Conservation (phyloP, 2,888 invertebrate genomes). For the Hesperia comma region DNA sequence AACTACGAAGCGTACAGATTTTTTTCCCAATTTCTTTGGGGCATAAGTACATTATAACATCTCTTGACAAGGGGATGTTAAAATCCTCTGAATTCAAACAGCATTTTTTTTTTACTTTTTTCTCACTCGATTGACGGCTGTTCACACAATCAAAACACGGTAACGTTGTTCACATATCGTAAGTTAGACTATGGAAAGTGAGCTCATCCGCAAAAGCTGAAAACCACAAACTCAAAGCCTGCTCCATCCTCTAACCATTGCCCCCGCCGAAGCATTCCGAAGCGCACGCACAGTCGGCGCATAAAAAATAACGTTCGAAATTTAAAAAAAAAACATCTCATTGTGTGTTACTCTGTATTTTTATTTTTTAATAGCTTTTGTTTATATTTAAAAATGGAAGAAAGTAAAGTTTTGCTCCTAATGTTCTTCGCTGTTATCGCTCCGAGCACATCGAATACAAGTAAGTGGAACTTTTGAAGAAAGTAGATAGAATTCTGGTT, state of each 20-base stretch:
- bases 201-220: slow-evolving; percentile 41
- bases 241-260: slow-evolving; percentile 55
- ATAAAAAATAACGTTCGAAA: slow-evolving; percentile 40
- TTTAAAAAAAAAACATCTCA: slow-evolving; percentile 36
- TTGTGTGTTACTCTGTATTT: slow-evolving; percentile 40
- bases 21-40: too few relatives aligned
- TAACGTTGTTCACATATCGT: slow-evolving; percentile 18
- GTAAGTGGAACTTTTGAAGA: slow-evolving; percentile 70
- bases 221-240: slow-evolving; percentile 42
- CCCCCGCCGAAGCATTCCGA: slow-evolving; percentile 60
- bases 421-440: slow-evolving; percentile 61
- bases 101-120: too few relatives aligned
- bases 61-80: too few relatives aligned
- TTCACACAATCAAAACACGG: slow-evolving; percentile 38
- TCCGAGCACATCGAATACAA: slow-evolving; percentile 66
- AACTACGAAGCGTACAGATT: too few relatives aligned
- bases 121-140: too few relatives aligned
- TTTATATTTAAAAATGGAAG: slow-evolving; percentile 59
- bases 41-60: too few relatives aligned
- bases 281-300: slow-evolving; percentile 58
- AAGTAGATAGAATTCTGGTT: slow-evolving; percentile 63
- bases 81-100: too few relatives aligned
- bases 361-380: slow-evolving; percentile 34
- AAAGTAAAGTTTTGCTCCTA: slow-evolving; percentile 60
- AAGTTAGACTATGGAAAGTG: slow-evolving; percentile 25